Conservation (phyloP, 2,113 vertebrate species). For the Prolemur simus region DNA sequence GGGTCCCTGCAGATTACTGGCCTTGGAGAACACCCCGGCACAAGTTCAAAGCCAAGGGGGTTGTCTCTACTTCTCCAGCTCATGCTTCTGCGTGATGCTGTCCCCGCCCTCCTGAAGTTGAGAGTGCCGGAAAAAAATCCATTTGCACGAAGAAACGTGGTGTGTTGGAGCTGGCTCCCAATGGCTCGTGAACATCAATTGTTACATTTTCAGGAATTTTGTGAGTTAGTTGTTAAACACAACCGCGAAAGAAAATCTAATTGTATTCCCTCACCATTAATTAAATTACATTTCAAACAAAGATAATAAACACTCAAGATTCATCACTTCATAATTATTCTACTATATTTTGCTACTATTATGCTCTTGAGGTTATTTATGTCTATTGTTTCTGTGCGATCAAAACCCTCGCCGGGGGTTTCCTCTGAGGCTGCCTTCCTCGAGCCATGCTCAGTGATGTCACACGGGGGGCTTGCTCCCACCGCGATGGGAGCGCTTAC, state of each 20-base stretch:
- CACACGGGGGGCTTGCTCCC: background rate
- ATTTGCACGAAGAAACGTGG: background rate
- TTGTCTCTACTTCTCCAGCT: background rate
- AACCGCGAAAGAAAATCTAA: background rate
- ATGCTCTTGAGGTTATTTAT: too few species aligned
- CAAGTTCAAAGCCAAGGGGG: background rate
- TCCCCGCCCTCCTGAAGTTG: too few species aligned
- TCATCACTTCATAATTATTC: background rate
- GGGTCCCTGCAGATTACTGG: fast-evolving
- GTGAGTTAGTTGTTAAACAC: background rate
- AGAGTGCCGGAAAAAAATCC: fast-evolving
- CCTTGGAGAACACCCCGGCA: background rate
- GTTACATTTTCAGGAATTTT: background rate
- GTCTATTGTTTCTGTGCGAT: fast-evolving
- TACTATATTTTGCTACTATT: fast-evolving
- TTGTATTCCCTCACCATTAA: background rate
- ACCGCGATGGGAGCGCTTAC: background rate
- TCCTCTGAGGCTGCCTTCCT: fast-evolving
- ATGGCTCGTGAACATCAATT: fast-evolving
- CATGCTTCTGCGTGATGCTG: background rate
- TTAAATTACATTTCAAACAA: background rate
- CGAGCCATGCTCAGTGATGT: fast-evolving
- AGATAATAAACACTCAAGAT: background rate
- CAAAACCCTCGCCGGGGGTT: fast-evolving
- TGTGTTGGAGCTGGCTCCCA: background rate